Conservation (phyloP, 2,888 invertebrate species). For the Polyommatus iphigenia region DNA sequence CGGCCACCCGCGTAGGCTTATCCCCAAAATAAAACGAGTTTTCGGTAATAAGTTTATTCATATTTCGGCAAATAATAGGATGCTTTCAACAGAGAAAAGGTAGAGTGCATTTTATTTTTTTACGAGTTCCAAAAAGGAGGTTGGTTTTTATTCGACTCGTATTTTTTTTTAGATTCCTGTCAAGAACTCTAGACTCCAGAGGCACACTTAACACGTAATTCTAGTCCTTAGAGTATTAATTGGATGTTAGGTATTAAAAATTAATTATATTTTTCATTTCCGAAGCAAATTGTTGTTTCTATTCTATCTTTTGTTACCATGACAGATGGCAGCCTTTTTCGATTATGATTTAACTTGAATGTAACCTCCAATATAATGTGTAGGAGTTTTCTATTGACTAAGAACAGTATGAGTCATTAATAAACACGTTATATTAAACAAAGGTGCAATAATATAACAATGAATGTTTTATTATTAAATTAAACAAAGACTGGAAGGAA, state of each 20-base stretch:
- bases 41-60: not conserved
- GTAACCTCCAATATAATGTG: conserved; percentile 5
- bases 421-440: conserved; percentile 23
- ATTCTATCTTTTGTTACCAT: not conserved
- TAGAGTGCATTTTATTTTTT: not conserved
- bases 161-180: not conserved
- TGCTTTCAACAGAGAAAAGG: not conserved
- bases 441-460: conserved; percentile 41
- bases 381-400: conserved; percentile 18
- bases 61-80: not conserved
- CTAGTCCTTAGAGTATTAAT: not conserved
- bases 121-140: not conserved
- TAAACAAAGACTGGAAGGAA: conserved; percentile 40
- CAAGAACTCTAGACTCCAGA: not conserved
- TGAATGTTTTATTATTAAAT: conserved; percentile 45
- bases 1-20: not conserved
- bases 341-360: not conserved
- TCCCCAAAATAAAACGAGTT: not conserved
- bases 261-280: not conserved
- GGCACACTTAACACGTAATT: not conserved
- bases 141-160: not conserved
- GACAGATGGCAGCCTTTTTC: not conserved
- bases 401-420: conserved; percentile 19
- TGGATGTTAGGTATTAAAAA: no score
- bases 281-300: not conserved